Evolutionary conservation across 1,140 invertebrate species (phyloP).

Genomic region (Magallana ariakensis): DNA sequence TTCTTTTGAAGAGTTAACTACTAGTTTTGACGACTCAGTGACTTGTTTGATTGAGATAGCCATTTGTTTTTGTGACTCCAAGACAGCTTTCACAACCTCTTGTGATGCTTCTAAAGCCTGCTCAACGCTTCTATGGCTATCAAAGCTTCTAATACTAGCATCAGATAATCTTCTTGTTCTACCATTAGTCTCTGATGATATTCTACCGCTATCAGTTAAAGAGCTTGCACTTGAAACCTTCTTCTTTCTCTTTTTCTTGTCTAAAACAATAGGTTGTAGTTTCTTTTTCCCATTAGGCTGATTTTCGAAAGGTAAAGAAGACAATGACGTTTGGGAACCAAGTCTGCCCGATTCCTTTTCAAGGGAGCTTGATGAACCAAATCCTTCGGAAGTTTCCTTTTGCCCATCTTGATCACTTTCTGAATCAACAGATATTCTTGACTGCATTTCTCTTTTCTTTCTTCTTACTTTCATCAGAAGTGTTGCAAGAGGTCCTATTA

Average conservation of each 20-base stretch:
- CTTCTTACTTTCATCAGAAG: conserved; percentile 57
- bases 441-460: conserved; percentile 50
- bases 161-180: conserved; percentile 25
- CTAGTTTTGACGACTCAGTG: conserved; percentile 23
- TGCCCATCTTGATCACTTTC: conserved; percentile 2
- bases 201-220: conserved; percentile 19
- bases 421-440: neutral
- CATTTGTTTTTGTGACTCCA: conserved; percentile 37
- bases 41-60: conserved; percentile 26
- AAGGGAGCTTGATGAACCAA: conserved; percentile 17
- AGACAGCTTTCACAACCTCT: conserved; percentile 28
- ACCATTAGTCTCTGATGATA: neutral
- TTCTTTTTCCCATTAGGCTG: conserved; percentile 40
- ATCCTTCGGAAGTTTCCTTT: neutral
- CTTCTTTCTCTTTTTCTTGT: conserved; percentile 32
- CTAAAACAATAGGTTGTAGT: conserved; percentile 17
- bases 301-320: conserved; percentile 26
- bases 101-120: conserved; percentile 2
- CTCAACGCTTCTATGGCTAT: conserved; percentile 10
- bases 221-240: conserved; percentile 18
- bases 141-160: conserved; percentile 7
- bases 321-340: conserved; percentile 37
- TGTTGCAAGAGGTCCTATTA: conserved; percentile 53
- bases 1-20: conserved; percentile 41
- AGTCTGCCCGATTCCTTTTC: neutral